A percentile compares a stretch with the other conserved stretches of the same genome.
These are phyloP conservation scores for Xanthorhoe spadicearia DNA, from an alignment of 2,888 invertebrate species.

Conservation along the genomic window DNA sequence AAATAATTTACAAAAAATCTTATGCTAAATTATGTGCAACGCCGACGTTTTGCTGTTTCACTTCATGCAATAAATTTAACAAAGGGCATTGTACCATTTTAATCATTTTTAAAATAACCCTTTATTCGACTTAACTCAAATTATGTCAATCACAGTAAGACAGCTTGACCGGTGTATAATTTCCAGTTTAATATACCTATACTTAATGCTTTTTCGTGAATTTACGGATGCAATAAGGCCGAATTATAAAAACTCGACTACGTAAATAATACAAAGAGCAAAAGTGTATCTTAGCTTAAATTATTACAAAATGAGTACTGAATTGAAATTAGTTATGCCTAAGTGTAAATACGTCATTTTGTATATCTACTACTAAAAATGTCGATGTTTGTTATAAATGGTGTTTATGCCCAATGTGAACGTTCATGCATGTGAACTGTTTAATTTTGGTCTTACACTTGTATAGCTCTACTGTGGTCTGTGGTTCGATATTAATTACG, in stretches of 20 bases:
- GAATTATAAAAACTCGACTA: conserved; percentile 57
- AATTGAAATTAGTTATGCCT: not conserved
- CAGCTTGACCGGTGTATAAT: conserved; percentile 58
- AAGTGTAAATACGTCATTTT: not conserved
- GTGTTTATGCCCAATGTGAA: not conserved
- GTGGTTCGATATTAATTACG: conserved; percentile 43
- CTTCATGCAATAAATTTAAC: too few relatives aligned
- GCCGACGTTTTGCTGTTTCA: too few relatives aligned
- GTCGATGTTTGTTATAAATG: not conserved
- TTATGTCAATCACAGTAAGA: conserved; percentile 54
- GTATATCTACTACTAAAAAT: not conserved
- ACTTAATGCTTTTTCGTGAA: conserved; percentile 9
- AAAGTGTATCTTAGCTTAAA: not conserved
- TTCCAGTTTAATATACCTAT: conserved; percentile 46
- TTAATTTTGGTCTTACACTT: not conserved
- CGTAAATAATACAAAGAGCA: not conserved
- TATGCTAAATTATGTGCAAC: too few relatives aligned
- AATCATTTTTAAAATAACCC: conserved; percentile 16
- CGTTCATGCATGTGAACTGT: not conserved
- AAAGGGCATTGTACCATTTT: not conserved
- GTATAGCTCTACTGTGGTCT: conserved; percentile 10
- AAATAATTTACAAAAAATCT: too few relatives aligned
- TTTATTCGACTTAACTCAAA: conserved; percentile 42
- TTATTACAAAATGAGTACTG: not conserved
- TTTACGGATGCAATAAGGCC: conserved; percentile 38